Evolutionary conservation across 2,797 vertebrate species (phyloP).

Genomic region (Geotrypetes seraphini): DNA sequence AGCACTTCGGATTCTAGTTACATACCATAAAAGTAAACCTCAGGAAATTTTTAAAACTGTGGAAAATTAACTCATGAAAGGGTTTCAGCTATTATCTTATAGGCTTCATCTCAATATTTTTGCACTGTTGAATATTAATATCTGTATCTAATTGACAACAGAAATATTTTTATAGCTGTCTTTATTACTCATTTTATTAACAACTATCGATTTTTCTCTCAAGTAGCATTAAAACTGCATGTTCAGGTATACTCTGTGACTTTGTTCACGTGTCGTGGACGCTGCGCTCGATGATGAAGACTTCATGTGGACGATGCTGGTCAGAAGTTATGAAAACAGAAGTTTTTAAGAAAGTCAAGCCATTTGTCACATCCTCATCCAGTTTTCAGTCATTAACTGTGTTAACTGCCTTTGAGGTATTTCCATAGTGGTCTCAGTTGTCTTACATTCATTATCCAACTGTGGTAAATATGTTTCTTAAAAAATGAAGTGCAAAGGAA

Average conservation of each 20-base stretch:
- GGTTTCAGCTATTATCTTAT: slow-evolving; percentile 43
- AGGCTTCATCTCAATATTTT: slow-evolving; percentile 58
- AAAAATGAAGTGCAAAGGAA: too few relatives aligned
- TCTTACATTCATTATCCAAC: too few relatives aligned
- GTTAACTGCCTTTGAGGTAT: too few relatives aligned
- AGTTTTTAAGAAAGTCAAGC: too few relatives aligned
- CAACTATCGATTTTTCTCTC: slow-evolving; percentile 31
- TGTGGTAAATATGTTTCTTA: too few relatives aligned
- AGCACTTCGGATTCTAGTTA: slow-evolving; percentile 34
- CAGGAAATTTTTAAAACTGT: slow-evolving; percentile 62
- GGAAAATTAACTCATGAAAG: slow-evolving; percentile 36
- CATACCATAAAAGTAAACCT: slow-evolving; percentile 58
- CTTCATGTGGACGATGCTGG: too few relatives aligned
- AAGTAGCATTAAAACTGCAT: slow-evolving; percentile 23
- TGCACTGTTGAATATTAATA: slow-evolving; percentile 54
- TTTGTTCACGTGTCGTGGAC: too few relatives aligned
- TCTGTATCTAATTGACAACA: slow-evolving; percentile 48
- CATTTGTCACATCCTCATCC: too few relatives aligned
- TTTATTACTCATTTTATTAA: slow-evolving; percentile 39
- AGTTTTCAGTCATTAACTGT: too few relatives aligned
- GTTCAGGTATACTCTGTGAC: slow-evolving; percentile 29
- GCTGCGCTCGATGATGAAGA: too few relatives aligned
- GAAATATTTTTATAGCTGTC: slow-evolving; percentile 46
- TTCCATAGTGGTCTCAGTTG: too few relatives aligned
- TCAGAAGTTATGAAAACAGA: too few relatives aligned